Evolutionary conservation across 2,113 vertebrate genomes (phyloP), one percentile per base, ranked within the genome.

Genomic region (Sapayoa aenigma): DNA sequence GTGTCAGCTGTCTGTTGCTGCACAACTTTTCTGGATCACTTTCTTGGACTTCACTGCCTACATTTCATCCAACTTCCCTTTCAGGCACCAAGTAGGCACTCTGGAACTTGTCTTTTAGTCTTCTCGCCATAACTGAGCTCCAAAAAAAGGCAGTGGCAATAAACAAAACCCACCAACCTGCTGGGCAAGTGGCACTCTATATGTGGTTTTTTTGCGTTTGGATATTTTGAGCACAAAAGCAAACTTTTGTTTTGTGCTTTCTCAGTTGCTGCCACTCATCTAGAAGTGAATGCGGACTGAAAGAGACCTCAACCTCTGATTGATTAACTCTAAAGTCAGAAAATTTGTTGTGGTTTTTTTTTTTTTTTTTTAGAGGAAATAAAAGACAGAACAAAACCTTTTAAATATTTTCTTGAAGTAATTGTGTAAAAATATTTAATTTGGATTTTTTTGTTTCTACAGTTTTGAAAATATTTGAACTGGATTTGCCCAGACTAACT

Each of bases 81-180:
- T 95, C 68, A 85, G 37, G 59, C 82, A 88, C 18, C 27, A 83
- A 94, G 82, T 62, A 90, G 78, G 71, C 5, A 0, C 78, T 73
- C 69, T 78, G 77, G 47, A 78, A 84, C 33, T 87, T 44, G n/a
- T 90, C n/a, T 56, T 49, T 12, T 18, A 80, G 49, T 71, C 35
- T 11, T 82, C 12, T 66, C 53, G 80, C n/a, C 35, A 23, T 52
- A 76, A 58, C 4, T 6, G 14, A 87, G 7, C 77, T 95, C 49
- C 14, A 58, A 68, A 87, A 94, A 75, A 79, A 93, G 27, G 22
- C 46, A 90, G 9, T 56, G 60, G 28, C 56, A 92, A 55, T 71
- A 67, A 81, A 60, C 17, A 94, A 94, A 93, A 41, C 63, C 83
- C 72, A 88, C 88, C 67, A 94, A 69, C 71, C 79, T 96, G 82